Conservation (phyloP, 2,797 vertebrate genomes). For the Monodelphis domestica region DNA sequence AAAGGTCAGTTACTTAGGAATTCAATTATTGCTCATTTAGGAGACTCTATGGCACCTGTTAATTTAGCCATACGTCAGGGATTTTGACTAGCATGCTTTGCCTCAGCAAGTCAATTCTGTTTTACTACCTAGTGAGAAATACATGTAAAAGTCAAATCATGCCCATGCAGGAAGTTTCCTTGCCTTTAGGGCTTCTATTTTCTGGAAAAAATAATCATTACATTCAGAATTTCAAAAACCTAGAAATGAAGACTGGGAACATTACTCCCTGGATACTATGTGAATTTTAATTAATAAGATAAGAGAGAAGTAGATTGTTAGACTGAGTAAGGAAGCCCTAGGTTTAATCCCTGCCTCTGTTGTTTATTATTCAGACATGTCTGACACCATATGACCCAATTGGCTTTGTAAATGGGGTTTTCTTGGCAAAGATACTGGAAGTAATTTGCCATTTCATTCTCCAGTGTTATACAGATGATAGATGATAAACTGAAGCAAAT, state of each 20-base stretch:
- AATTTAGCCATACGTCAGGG: not conserved
- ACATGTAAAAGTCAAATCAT: conserved; percentile 11
- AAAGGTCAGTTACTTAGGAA: conserved; percentile 59
- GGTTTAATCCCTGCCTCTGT: not conserved
- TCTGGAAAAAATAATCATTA: conserved; percentile 18
- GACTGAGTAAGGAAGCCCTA: not conserved
- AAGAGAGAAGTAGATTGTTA: conserved; percentile 14
- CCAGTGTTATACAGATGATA: not conserved
- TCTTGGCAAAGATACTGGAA: not conserved
- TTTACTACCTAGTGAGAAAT: conserved; percentile 26
- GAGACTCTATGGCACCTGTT: conserved; percentile 24
- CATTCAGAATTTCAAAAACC: not conserved
- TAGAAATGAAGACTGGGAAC: conserved; percentile 14
- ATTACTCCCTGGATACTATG: not conserved
- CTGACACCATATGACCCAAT: not conserved
- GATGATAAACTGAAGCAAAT: not conserved
- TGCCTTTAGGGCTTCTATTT: conserved; percentile 3
- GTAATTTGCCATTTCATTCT: not conserved
- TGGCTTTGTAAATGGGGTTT: not conserved
- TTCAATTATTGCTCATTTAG: conserved; percentile 41
- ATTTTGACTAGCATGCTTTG: conserved; percentile 15
- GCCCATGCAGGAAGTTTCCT: conserved; percentile 26
- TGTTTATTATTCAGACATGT: not conserved
- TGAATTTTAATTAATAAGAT: not conserved
- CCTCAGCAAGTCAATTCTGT: not conserved